These are phyloP conservation scores for Danio albolineatus DNA, from an alignment of 2,797 vertebrate genomes.

Conservation along the genomic window DNA sequence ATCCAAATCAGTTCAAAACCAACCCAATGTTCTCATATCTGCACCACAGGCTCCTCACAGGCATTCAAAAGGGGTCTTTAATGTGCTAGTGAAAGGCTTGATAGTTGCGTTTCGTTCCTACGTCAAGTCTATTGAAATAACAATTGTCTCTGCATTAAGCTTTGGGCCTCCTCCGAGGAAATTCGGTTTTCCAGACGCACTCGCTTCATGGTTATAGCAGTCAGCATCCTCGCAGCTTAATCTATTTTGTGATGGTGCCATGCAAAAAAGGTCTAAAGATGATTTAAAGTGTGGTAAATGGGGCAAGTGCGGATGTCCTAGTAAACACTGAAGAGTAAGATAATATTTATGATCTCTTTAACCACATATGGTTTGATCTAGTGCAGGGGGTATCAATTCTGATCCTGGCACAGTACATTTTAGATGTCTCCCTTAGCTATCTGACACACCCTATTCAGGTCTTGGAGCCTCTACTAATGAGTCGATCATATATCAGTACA, in stretches of 20 bases:
- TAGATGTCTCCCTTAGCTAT: background rate
- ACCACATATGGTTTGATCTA: background rate
- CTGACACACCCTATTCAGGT: constrained; percentile 36
- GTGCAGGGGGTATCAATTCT: background rate
- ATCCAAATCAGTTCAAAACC: constrained; percentile 16
- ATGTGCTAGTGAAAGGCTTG: constrained; percentile 9
- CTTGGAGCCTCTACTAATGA: constrained; percentile 8
- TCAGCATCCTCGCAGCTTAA: constrained; percentile 13
- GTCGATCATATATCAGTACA: background rate
- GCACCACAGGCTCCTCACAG: constrained; percentile 37
- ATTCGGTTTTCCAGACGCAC: constrained; percentile 32
- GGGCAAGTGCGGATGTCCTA: background rate
- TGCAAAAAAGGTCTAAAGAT: constrained; percentile 8
- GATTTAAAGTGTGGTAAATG: background rate
- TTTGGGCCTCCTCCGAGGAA: constrained; percentile 43
- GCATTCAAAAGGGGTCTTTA: constrained; percentile 34
- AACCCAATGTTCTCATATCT: constrained; percentile 15
- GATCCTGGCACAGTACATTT: background rate
- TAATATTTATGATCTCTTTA: background rate
- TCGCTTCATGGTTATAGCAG: constrained; percentile 2
- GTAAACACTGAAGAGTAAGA: background rate
- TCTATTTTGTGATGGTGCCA: background rate
- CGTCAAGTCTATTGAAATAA: constrained; percentile 33
- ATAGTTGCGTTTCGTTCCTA: constrained; percentile 35
- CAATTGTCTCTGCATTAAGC: constrained; percentile 25